Evolutionary conservation across 2,888 invertebrate species (phyloP), one percentile per base, ranked within the genome.

Genomic region (Sinelater perroti): DNA sequence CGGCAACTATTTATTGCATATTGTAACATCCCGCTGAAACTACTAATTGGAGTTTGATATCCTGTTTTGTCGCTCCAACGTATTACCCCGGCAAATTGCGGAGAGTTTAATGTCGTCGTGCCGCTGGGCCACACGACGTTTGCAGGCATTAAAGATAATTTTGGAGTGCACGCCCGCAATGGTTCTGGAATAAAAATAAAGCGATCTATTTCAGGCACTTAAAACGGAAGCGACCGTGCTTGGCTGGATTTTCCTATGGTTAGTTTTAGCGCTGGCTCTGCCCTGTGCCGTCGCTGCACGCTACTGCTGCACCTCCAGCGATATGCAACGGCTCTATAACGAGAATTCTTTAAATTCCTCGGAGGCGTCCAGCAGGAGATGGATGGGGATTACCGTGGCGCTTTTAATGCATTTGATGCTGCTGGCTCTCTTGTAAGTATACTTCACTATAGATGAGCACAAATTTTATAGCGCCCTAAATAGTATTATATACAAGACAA

Each of bases 181-280:
- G n/a, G n/a, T n/a, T n/a, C n/a, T n/a, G n/a, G n/a, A n/a, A n/a
- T n/a, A n/a, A n/a, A n/a, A n/a, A n/a, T n/a, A n/a, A 33, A 33
- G 14, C 5, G 10, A 13, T 33, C 14, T 14, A 20, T 42, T 42
- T 11, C 61, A 76, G 75, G 61, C 72, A 14, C 38, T 75, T n/a
- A 72, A 75, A 62, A 46, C 69, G 36, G 75, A 75, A 64, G 62
- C 70, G n/a, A 57, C 65, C n/a, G 49, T 67, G 18, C 50, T 72
- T 8, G 55, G 65, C 18, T 76, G 75, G 76, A 64, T 74, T 16
- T 49, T 72, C 28, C 62, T 72, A 45, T 75, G 73, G 74, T 64
- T 69, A 2, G 53, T 73, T 31, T 59, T 72, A 44, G 66, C 73
- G 8, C 35, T 60, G n/a, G 33, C 50, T 7, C 24, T 60, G 42